Conservation (phyloP, 2,888 invertebrate species). For the Timandra comae region DNA sequence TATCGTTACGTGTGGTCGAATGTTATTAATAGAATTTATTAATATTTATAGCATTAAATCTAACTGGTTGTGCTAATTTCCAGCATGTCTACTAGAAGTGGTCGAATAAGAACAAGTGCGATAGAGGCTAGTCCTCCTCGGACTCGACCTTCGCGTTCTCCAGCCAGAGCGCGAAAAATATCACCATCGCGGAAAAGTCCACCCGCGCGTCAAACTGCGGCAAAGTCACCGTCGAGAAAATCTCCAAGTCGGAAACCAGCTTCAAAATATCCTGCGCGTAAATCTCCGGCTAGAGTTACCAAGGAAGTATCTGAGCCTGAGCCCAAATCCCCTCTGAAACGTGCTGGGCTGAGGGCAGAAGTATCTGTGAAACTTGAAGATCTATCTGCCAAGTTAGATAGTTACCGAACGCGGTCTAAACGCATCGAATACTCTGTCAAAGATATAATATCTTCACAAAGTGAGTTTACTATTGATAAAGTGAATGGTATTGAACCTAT, state of each 20-base stretch:
- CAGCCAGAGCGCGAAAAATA: slow-evolving; percentile 59
- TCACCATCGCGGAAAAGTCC: slow-evolving; percentile 50
- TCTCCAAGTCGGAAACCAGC: slow-evolving; percentile 66
- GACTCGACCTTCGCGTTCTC: slow-evolving; percentile 60
- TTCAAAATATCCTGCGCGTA: slow-evolving; percentile 57
- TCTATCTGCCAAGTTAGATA: slow-evolving; percentile 39
- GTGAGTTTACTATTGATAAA: slow-evolving; percentile 34
- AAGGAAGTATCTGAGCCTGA: slow-evolving; percentile 25
- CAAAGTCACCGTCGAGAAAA: slow-evolving; percentile 72
- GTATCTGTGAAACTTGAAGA: slow-evolving; percentile 39
- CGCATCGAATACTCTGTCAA: slow-evolving; percentile 54
- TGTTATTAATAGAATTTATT: slow-evolving; percentile 52
- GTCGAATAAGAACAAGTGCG: slow-evolving; percentile 46
- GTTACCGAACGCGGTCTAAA: slow-evolving; percentile 46
- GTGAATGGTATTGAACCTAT: slow-evolving; percentile 42
- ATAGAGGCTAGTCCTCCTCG: slow-evolving; percentile 54
- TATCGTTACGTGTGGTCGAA: slow-evolving; percentile 53
- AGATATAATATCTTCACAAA: slow-evolving; percentile 39
- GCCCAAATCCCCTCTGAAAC: slow-evolving; percentile 52
- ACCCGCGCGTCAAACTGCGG: slow-evolving; percentile 47
- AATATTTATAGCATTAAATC: slow-evolving; percentile 7
- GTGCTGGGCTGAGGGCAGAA: slow-evolving; percentile 43
- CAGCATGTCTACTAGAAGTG: slow-evolving; percentile 66
- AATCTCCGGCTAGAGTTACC: slow-evolving; percentile 57
- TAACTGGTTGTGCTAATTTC: slow-evolving; percentile 19